Conservation (phyloP, 2,797 vertebrate genomes). For the Silurus lanzhouensis region DNA sequence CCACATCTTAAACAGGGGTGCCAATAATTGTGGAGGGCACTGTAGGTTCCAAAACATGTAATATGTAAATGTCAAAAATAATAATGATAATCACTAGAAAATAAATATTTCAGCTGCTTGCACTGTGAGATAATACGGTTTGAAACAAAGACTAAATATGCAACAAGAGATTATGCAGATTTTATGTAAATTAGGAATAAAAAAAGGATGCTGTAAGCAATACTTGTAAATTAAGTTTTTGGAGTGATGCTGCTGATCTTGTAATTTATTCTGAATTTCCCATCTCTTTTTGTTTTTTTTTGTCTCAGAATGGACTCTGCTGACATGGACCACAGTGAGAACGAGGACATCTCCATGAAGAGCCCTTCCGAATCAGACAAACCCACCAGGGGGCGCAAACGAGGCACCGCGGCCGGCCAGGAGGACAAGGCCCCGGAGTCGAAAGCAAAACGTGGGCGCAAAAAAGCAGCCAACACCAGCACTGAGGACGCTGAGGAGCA, state of each 20-base stretch:
- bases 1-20: no score
- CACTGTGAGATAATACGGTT: no score
- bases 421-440: slow-evolving; percentile 87
- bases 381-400: slow-evolving; percentile 86
- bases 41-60: no score
- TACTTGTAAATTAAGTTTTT: neutral
- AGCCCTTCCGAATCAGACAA: slow-evolving; percentile 86
- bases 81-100: no score
- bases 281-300: neutral
- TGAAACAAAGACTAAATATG: no score
- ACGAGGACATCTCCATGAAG: slow-evolving; percentile 92
- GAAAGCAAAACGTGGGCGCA: slow-evolving; percentile 89
- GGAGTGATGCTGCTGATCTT: neutral
- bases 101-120: no score
- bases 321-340: slow-evolving; percentile 96
- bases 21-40: no score
- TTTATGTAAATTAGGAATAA: no score
- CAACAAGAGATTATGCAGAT: no score
- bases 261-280: neutral
- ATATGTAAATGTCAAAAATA: no score
- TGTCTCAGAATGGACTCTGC: slow-evolving; percentile 81
- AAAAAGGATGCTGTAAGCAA: neutral
- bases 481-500: slow-evolving; percentile 76
- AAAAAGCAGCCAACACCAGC: slow-evolving; percentile 79
- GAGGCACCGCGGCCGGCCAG: slow-evolving; percentile 73